Evolutionary conservation across 2,113 vertebrate genomes (phyloP).

Genomic region (Mesocricetus auratus): DNA sequence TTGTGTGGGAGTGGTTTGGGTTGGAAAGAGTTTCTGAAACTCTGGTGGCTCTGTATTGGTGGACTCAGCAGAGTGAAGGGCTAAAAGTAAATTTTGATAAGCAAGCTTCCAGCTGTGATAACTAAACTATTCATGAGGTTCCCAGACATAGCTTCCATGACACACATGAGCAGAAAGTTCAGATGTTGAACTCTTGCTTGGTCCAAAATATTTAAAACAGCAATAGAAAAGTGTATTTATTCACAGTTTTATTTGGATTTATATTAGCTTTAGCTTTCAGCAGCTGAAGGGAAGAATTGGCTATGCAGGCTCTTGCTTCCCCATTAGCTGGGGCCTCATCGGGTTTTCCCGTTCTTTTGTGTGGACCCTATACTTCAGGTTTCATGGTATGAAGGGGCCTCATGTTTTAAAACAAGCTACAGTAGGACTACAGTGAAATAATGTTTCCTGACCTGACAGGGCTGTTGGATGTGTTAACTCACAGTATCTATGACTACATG

Average conservation of each 20-base stretch:
- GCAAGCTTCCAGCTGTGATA: neutral
- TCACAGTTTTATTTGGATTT: neutral
- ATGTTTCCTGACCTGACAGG: neutral
- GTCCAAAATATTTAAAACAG: neutral
- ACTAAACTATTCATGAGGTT: neutral
- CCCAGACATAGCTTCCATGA: neutral
- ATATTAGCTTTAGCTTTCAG: neutral
- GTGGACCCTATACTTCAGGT: neutral
- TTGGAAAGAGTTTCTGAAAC: neutral
- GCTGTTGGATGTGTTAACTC: too few species aligned
- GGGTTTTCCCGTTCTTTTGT: neutral
- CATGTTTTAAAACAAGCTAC: neutral
- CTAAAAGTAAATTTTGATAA: neutral
- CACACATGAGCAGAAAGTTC: neutral
- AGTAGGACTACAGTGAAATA: neutral
- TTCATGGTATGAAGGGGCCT: neutral
- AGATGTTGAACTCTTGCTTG: neutral
- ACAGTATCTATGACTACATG: neutral
- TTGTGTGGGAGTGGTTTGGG: neutral
- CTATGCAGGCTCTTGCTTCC: neutral
- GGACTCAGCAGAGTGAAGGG: rapidly evolving
- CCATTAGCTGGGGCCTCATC: neutral
- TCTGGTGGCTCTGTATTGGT: neutral
- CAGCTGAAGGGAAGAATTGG: neutral
- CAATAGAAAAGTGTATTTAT: neutral